Conservation (phyloP, 2,113 vertebrate genomes). For the Melierax canorus region DNA sequence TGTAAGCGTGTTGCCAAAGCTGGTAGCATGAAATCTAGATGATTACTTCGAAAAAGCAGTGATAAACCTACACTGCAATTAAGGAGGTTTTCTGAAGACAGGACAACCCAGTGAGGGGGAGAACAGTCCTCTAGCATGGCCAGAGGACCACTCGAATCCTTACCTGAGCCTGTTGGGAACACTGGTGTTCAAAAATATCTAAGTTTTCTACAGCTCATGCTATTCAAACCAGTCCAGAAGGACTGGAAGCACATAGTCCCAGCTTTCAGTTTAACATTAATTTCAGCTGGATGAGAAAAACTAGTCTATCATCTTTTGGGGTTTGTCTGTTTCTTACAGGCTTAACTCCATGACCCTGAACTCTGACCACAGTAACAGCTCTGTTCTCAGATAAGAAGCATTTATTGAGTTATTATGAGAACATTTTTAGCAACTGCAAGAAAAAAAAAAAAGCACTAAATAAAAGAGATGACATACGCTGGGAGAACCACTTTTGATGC, state of each 20-base stretch:
- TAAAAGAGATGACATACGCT: neutral
- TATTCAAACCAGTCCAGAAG: neutral
- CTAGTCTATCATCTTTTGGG: neutral
- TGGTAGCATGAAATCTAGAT: neutral
- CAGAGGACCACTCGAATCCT: neutral
- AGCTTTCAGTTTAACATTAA: neutral
- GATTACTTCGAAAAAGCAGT: neutral
- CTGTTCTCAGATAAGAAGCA: neutral
- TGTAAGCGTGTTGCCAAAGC: neutral
- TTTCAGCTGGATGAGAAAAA: neutral
- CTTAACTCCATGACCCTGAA: neutral
- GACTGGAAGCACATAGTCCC: neutral
- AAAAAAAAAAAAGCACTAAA: neutral
- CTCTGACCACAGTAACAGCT: neutral
- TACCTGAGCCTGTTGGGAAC: neutral
- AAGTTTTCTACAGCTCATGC: neutral
- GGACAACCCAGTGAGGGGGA: neutral
- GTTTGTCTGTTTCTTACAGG: neutral
- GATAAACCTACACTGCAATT: neutral
- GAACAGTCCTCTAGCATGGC: neutral
- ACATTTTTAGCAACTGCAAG: neutral
- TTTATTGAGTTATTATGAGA: neutral
- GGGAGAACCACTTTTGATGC: neutral
- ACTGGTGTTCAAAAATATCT: rapidly evolving
- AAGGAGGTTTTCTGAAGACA: neutral